A percentile compares a stretch with the other conserved stretches of the same genome.
phyloP scores from a whole-genome alignment of 2,888 invertebrate species.

The Anodontia alba region DNA sequence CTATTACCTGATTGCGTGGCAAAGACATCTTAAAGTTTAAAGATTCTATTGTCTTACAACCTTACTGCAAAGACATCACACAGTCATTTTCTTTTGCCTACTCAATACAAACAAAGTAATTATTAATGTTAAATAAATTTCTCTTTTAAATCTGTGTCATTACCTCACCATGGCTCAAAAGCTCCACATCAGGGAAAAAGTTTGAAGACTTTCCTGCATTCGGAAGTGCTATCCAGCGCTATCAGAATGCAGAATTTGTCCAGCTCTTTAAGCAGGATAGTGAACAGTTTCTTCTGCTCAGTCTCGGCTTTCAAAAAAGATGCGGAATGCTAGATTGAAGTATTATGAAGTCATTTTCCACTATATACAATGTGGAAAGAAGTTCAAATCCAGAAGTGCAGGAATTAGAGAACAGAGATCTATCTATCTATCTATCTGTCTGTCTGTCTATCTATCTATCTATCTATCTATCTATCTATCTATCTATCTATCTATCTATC shows the following conservation, averaged over 20 bases:
- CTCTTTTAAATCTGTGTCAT: no score
- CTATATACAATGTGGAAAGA: neutral
- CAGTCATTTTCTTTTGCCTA: no score
- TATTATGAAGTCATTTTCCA: neutral
- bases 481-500: no score
- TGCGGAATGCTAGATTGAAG: neutral
- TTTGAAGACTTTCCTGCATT: neutral
- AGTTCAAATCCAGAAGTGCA: neutral
- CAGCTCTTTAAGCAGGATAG: neutral
- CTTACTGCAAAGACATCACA: no score
- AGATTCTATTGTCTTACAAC: no score
- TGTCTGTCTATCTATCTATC: no score
- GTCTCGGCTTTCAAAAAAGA: neutral
- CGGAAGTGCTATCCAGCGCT: neutral
- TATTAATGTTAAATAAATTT: no score
- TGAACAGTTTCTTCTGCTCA: neutral
- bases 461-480: no score
- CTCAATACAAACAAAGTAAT: no score
- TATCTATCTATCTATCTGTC: no score
- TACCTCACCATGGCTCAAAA: neutral
- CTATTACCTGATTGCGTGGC: no score
- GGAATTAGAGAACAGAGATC: neutral
- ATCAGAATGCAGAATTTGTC: neutral
- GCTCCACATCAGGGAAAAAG: neutral
- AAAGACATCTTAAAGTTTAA: no score